Evolutionary conservation across 2,888 invertebrate species (phyloP).

Genomic region (Drosophila nr. perissopoda): DNA sequence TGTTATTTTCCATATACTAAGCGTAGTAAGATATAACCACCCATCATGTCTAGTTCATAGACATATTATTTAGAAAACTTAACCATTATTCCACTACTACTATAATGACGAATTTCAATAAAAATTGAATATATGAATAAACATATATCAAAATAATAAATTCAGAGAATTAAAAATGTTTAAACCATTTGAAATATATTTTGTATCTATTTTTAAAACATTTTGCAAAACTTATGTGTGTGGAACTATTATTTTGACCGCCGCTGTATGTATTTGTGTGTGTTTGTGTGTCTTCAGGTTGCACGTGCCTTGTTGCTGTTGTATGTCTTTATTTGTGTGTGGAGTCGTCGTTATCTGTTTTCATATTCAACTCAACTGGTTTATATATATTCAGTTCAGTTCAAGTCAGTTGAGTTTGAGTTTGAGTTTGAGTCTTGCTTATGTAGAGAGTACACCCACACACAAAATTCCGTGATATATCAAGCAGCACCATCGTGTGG

Average conservation of each 20-base stretch:
- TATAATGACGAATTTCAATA: neutral
- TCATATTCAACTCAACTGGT: constrained; percentile 78
- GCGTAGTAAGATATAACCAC: neutral
- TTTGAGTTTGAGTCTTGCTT: constrained; percentile 39
- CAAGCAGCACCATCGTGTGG: constrained; percentile 74
- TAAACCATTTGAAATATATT: neutral
- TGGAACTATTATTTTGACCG: neutral
- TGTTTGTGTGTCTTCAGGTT: constrained; percentile 35
- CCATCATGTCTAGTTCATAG: neutral
- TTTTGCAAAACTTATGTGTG: neutral
- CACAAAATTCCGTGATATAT: constrained; percentile 81
- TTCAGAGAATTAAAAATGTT: neutral
- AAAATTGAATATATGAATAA: neutral
- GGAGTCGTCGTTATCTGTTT: constrained; percentile 72
- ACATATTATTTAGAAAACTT: neutral
- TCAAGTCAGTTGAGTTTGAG: constrained; percentile 1
- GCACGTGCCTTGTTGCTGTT: constrained; percentile 66
- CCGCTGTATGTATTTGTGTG: constrained; percentile 7
- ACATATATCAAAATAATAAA: neutral
- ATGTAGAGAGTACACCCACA: constrained; percentile 74
- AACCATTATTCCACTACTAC: neutral
- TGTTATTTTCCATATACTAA: neutral
- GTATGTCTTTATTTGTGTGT: constrained; percentile 76
- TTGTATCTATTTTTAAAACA: neutral
- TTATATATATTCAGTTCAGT: constrained; percentile 70